phyloP scores from a whole-genome alignment of 1,140 invertebrate genomes.

The Pinna nobilis region DNA sequence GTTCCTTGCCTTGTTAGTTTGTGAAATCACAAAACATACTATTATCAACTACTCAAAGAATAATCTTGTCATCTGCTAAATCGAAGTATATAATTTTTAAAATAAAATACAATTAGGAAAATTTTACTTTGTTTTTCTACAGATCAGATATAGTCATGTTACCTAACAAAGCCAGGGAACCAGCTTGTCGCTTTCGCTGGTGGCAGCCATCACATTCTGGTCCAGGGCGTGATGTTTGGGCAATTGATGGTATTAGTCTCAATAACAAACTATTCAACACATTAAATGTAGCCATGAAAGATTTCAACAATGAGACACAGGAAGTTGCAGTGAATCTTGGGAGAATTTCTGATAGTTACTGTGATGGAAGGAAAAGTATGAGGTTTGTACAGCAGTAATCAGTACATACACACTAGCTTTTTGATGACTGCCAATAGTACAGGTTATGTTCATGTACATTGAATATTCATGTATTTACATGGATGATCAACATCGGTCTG shows the following conservation, averaged over 20 bases:
- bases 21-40: neutral
- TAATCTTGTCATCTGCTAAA: neutral
- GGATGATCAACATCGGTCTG: too few species aligned
- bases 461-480: too few species aligned
- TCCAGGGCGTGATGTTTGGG: constrained; percentile 74
- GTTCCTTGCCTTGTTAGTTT: neutral
- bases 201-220: constrained; percentile 75
- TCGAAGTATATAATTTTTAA: neutral
- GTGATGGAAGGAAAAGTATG: constrained; percentile 61
- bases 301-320: constrained; percentile 31
- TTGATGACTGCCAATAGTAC: too few species aligned
- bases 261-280: constrained; percentile 70
- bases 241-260: constrained; percentile 74
- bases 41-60: neutral
- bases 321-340: constrained; percentile 66
- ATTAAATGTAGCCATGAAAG: constrained; percentile 71
- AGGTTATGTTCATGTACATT: too few species aligned
- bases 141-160: constrained; percentile 70
- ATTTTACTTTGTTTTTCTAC: constrained; percentile 35
- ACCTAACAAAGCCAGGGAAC: constrained; percentile 56
- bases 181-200: constrained; percentile 73
- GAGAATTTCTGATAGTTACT: constrained; percentile 66
- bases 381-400: constrained; percentile 44
- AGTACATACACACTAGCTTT: too few species aligned
- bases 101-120: neutral